These are phyloP conservation scores for Megastigmus dorsalis DNA, from an alignment of 2,888 invertebrate species.

Conservation along the genomic window DNA sequence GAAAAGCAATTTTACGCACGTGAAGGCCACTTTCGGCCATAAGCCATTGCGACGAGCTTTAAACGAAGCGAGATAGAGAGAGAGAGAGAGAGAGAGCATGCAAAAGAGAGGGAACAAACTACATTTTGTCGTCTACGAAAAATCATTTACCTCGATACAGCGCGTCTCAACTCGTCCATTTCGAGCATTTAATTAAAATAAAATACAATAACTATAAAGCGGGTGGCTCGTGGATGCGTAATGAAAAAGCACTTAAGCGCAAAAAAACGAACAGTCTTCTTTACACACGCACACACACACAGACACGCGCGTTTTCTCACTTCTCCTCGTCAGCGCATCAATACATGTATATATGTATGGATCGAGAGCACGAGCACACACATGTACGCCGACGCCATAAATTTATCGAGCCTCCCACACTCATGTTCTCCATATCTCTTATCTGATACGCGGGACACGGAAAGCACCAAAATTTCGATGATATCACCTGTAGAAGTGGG, in stretches of 20 bases:
- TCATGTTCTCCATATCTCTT: neutral
- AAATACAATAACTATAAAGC: slow-evolving; percentile 14
- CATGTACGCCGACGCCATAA: slow-evolving; percentile 36
- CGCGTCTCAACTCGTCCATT: neutral
- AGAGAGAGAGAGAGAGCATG: too few species aligned
- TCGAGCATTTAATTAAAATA: slow-evolving; percentile 36
- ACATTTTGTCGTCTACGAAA: too few species aligned
- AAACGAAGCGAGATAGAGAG: too few species aligned
- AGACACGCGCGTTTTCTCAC: neutral
- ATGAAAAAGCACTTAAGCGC: slow-evolving; percentile 35
- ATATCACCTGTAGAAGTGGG: slow-evolving; percentile 28
- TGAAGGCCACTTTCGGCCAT: too few species aligned
- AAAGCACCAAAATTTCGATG: slow-evolving; percentile 59
- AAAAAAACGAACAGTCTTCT: neutral
- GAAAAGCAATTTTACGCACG: too few species aligned
- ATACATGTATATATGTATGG: too few species aligned
- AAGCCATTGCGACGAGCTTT: too few species aligned
- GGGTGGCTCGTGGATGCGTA: neutral
- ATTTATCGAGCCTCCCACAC: slow-evolving; percentile 62
- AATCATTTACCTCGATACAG: too few species aligned
- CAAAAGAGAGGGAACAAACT: too few species aligned
- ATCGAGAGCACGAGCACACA: neutral
- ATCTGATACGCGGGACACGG: slow-evolving; percentile 42
- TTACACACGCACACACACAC: too few species aligned
- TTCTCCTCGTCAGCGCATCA: too few species aligned